These are phyloP conservation scores for Chaenodraco wilsoni DNA, from an alignment of 2,797 vertebrate genomes.

Conservation along the genomic window DNA sequence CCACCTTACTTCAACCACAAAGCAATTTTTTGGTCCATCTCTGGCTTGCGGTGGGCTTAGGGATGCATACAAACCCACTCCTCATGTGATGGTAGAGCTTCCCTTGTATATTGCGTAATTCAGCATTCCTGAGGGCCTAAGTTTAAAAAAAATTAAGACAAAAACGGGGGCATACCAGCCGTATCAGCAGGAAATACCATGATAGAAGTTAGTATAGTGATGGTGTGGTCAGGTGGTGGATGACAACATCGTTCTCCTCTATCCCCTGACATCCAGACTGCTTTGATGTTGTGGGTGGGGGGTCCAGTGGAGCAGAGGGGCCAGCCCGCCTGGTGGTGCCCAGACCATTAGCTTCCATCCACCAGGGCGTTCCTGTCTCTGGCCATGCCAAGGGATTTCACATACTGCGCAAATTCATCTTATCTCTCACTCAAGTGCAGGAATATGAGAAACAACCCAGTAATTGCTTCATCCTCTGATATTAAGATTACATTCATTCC, in stretches of 20 bases:
- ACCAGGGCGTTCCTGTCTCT: constrained; percentile 63
- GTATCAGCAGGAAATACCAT: constrained; percentile 80
- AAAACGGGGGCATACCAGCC: constrained; percentile 69
- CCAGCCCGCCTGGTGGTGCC: constrained; percentile 40
- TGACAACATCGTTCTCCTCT: constrained; percentile 49
- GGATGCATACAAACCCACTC: constrained; percentile 55
- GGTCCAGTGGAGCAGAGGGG: constrained; percentile 48
- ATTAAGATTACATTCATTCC: constrained; percentile 40
- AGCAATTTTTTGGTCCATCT: constrained; percentile 49
- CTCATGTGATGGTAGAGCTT: constrained; percentile 58
- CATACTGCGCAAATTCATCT: constrained; percentile 39
- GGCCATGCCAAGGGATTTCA: constrained; percentile 58
- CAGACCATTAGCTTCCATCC: constrained; percentile 45
- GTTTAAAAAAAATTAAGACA: constrained; percentile 57
- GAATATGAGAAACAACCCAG: constrained; percentile 43
- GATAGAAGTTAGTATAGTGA: constrained; percentile 53
- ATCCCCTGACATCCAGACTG: constrained; percentile 47
- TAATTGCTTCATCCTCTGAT: constrained; percentile 24
- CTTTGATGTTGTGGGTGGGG: constrained; percentile 68
- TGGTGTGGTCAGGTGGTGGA: constrained; percentile 51
- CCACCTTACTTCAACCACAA: constrained; percentile 54
- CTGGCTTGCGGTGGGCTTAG: constrained; percentile 32
- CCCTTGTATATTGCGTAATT: constrained; percentile 60
- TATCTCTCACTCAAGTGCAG: constrained; percentile 44
- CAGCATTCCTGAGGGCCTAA: constrained; percentile 52